A percentile compares a stretch with the other conserved stretches of the same genome.
These are phyloP conservation scores for Sebastolobus altivelis DNA, from an alignment of 2,797 vertebrate genomes.

Conservation along the genomic window DNA sequence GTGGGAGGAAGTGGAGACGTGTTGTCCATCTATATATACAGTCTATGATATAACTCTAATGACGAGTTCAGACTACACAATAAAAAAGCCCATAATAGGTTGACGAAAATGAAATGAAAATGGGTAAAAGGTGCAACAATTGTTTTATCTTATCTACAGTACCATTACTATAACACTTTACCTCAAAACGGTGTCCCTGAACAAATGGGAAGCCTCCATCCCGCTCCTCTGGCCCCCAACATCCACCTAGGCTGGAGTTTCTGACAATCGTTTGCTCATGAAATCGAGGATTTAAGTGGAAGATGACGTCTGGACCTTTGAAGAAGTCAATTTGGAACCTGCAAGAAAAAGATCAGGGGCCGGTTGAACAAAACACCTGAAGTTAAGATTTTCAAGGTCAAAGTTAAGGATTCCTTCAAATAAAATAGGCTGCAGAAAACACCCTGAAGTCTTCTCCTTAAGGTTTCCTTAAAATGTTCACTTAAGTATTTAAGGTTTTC, in stretches of 20 bases:
- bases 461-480: too few relatives aligned
- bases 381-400: too few relatives aligned
- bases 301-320: slow-evolving; percentile 86
- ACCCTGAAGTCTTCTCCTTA: too few relatives aligned
- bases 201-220: slow-evolving; percentile 87
- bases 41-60: too few relatives aligned
- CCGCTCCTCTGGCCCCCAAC: slow-evolving; percentile 93
- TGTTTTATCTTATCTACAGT: neutral
- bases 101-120: neutral
- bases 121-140: neutral
- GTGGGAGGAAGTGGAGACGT: too few relatives aligned
- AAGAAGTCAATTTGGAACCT: slow-evolving; percentile 91
- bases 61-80: neutral
- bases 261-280: slow-evolving; percentile 87
- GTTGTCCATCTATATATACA: too few relatives aligned
- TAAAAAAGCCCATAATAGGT: neutral
- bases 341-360: slow-evolving; percentile 1
- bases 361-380: too few relatives aligned
- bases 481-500: too few relatives aligned
- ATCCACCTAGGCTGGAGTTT: slow-evolving; percentile 85
- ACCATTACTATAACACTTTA: slow-evolving; percentile 56
- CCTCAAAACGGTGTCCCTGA: slow-evolving; percentile 91
- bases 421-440: too few relatives aligned
- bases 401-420: too few relatives aligned
- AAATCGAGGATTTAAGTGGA: slow-evolving; percentile 97